These are phyloP conservation scores for Xiphophorus maculatus DNA, from an alignment of 2,113 vertebrate species.

Conservation along the genomic window DNA sequence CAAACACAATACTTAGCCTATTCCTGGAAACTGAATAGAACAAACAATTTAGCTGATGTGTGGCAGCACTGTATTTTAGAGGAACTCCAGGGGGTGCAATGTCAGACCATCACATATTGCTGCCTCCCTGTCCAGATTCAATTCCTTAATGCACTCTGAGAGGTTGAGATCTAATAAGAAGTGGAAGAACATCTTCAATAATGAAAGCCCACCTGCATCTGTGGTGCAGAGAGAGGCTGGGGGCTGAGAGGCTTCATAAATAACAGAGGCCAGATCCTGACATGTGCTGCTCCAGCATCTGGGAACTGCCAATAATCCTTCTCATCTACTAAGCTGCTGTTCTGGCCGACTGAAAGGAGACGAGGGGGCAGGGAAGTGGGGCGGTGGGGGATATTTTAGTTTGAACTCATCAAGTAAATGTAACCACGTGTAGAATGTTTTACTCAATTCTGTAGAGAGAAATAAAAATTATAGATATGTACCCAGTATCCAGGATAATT, in stretches of 20 bases:
- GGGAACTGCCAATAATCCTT: slow-evolving; percentile 69
- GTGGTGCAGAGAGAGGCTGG: slow-evolving; percentile 61
- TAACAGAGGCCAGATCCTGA: slow-evolving; percentile 69
- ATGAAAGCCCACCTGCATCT: slow-evolving; percentile 75
- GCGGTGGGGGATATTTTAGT: slow-evolving; percentile 25
- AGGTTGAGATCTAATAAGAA: slow-evolving; percentile 77
- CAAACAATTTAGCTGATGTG: slow-evolving; percentile 32
- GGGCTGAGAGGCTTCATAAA: slow-evolving; percentile 72
- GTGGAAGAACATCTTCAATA: slow-evolving; percentile 76
- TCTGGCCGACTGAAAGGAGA: slow-evolving; percentile 37
- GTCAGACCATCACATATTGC: slow-evolving; percentile 48
- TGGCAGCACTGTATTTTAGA: slow-evolving; percentile 25
- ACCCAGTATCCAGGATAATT: slow-evolving; percentile 28
- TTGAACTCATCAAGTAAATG: slow-evolving; percentile 55
- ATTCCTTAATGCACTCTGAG: slow-evolving; percentile 79
- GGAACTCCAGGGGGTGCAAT: slow-evolving; percentile 35
- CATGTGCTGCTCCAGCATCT: slow-evolving; percentile 66
- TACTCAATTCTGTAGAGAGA: slow-evolving; percentile 12
- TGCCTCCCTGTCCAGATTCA: slow-evolving; percentile 67
- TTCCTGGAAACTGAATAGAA: slow-evolving; percentile 39
- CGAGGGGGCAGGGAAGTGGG: too few species aligned
- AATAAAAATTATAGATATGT: slow-evolving; percentile 29
- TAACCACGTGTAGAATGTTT: slow-evolving; percentile 36
- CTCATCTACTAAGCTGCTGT: slow-evolving; percentile 66
- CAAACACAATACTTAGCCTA: slow-evolving; percentile 31